Percentiles rank a stretch among this genome's conserved stretches.
Conservation (phyloP, 2,888 invertebrate genomes). For the Cephus pygmeus region DNA sequence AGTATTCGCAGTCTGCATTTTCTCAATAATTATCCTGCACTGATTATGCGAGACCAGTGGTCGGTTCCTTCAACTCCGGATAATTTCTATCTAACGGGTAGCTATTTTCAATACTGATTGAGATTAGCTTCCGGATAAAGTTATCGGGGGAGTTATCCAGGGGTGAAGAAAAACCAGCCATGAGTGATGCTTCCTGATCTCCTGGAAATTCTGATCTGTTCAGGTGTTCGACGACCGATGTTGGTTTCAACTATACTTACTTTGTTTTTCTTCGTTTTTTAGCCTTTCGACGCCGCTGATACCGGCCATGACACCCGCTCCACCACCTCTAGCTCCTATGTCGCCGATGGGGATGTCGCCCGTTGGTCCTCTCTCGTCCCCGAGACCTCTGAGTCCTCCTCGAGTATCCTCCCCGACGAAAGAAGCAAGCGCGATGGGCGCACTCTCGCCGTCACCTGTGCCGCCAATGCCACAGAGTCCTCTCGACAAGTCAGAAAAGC, state of each 20-base stretch:
- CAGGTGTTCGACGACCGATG: neutral
- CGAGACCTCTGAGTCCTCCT: constrained; percentile 44
- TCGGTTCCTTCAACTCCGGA: no score
- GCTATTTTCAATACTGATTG: no score
- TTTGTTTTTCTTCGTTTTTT: constrained; percentile 20
- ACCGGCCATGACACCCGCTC: constrained; percentile 56
- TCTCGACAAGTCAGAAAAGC: neutral
- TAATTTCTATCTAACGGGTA: no score
- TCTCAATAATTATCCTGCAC: no score
- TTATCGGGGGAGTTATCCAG: no score
- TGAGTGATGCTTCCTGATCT: neutral
- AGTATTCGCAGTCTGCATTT: constrained; percentile 11
- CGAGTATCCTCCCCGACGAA: constrained; percentile 29
- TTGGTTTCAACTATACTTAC: neutral
- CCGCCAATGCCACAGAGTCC: constrained; percentile 21
- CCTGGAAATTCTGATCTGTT: neutral
- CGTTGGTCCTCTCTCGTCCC: constrained; percentile 49
- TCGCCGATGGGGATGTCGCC: constrained; percentile 59
- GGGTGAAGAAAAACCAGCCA: no score
- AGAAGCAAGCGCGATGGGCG: constrained; percentile 7
- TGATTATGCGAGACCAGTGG: no score
- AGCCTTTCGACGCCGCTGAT: constrained; percentile 69
- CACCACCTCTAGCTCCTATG: constrained; percentile 69
- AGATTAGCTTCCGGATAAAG: no score
- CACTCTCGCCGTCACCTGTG: constrained; percentile 38